Percentiles rank a stretch among this genome's conserved stretches.
phyloP scores from a whole-genome alignment of 2,888 invertebrate species.

The Laothoe populi region DNA sequence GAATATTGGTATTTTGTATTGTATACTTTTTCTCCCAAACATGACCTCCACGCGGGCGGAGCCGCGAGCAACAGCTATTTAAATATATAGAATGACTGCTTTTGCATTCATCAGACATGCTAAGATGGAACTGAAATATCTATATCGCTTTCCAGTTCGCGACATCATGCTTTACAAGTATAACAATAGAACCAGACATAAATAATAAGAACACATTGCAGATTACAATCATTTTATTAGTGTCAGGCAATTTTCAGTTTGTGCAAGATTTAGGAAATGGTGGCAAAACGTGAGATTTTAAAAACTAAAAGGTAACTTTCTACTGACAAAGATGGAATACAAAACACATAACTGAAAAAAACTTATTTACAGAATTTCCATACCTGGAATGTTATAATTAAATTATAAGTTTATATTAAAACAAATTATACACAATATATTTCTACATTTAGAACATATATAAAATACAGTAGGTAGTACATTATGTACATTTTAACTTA shows the following conservation, averaged over 20 bases:
- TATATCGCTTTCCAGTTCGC: too few species aligned
- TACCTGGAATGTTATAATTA: conserved; percentile 69
- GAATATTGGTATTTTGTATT: too few species aligned
- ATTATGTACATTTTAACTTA: conserved; percentile 53
- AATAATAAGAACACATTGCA: conserved; percentile 6
- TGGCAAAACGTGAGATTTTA: conserved; percentile 26
- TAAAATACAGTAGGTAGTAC: conserved; percentile 51
- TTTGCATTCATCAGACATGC: too few species aligned
- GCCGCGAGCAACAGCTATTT: too few species aligned
- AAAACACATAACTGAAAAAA: conserved; percentile 46
- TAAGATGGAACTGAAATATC: too few species aligned
- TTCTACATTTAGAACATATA: conserved; percentile 49
- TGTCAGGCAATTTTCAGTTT: conserved; percentile 53
- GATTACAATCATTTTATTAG: conserved; percentile 49
- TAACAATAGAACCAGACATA: background rate
- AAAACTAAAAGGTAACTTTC: background rate
- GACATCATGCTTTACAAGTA: background rate
- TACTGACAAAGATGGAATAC: conserved; percentile 5
- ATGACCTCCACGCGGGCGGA: too few species aligned
- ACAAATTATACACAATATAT: conserved; percentile 44
- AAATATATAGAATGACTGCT: too few species aligned
- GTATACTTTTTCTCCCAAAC: too few species aligned
- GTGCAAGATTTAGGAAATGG: conserved; percentile 47
- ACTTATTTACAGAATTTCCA: conserved; percentile 60
- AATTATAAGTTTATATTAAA: conserved; percentile 54